Base-by-base conservation (phyloP, 2,888 invertebrate genomes). In the Xestia sexstrigata region DNA sequence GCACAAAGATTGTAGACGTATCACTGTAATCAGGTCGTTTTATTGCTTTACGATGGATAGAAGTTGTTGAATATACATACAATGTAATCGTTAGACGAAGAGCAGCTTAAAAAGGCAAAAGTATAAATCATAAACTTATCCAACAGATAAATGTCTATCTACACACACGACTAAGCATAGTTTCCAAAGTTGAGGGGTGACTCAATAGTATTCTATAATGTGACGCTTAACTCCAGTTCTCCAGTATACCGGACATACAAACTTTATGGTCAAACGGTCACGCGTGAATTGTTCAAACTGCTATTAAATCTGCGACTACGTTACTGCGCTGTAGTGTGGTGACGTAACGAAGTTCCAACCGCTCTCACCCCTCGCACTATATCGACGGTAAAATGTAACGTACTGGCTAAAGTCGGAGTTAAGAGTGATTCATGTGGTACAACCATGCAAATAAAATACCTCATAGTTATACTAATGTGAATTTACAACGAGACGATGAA, bases 341-440 rank as follows among this genome's bases (percentile, higher is more conserved):
- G 91, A 91, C 89, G 88, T 90, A 89, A 90, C 91, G 87, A 90
- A 91, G 89, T 91, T 90, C 83, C 87, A 88, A 87, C 86, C 86
- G 87, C 70, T 82, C 79, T 82, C 82, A 55, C 76, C 79, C 79
- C 76, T 79, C 83, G 87, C 89, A 83, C 83, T 91, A 91, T 89
- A 90, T 91, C 86, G 90, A 90, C 87, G 90, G 88, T 90, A 89
- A 91, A 91, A 89, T 90, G 89, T 90, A 83, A 89, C 87, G 74
- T 74, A 85, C 88, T 87, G 86, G 84, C 86, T 84, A 87, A 87
- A 90, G 83, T 83, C 85, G 78, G 83, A 73, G 82, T 62, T 81
- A 76, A 80, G 70, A 87, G 82, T 87, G 84, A 87, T 87, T 83
- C 81, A 87, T 85, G 72, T 79, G 67, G 63, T 75, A 81, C 70